These are phyloP conservation scores for Stegophylla sp. DNA, from an alignment of 2,888 invertebrate species.

Conservation along the genomic window DNA sequence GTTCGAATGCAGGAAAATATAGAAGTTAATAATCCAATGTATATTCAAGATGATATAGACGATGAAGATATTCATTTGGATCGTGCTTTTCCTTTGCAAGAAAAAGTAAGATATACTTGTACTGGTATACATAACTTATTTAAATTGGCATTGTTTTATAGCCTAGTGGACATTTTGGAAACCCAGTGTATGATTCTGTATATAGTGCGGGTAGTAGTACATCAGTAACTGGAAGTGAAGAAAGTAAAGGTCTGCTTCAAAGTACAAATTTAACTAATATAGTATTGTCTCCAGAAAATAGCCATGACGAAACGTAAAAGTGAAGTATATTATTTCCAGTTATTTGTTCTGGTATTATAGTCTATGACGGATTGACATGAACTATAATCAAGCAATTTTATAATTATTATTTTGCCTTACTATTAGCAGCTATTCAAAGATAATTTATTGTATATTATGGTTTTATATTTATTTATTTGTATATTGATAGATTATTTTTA, in stretches of 20 bases:
- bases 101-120: constrained; percentile 46
- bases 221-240: constrained; percentile 65
- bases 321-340: not conserved
- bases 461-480: constrained; percentile 7
- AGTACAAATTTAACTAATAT: constrained; percentile 53
- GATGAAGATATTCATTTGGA: constrained; percentile 70
- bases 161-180: constrained; percentile 70
- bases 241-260: constrained; percentile 65
- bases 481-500: constrained; percentile 17
- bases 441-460: constrained; percentile 15
- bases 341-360: constrained; percentile 3
- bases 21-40: constrained; percentile 87
- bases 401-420: not conserved
- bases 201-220: constrained; percentile 68
- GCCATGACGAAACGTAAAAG: constrained; percentile 41
- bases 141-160: constrained; percentile 9
- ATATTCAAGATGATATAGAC: constrained; percentile 76
- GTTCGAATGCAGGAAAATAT: constrained; percentile 83
- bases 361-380: not conserved
- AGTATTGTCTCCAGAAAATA: constrained; percentile 39
- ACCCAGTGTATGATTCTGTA: constrained; percentile 86
- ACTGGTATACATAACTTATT: not conserved
- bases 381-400: not conserved
- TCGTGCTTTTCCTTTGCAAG: constrained; percentile 59
- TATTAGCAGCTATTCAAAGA: not conserved